Percentiles rank a stretch among this genome's conserved stretches.
These are phyloP conservation scores for Neoarius graeffei DNA, from an alignment of 2,113 vertebrate species.

Conservation along the genomic window DNA sequence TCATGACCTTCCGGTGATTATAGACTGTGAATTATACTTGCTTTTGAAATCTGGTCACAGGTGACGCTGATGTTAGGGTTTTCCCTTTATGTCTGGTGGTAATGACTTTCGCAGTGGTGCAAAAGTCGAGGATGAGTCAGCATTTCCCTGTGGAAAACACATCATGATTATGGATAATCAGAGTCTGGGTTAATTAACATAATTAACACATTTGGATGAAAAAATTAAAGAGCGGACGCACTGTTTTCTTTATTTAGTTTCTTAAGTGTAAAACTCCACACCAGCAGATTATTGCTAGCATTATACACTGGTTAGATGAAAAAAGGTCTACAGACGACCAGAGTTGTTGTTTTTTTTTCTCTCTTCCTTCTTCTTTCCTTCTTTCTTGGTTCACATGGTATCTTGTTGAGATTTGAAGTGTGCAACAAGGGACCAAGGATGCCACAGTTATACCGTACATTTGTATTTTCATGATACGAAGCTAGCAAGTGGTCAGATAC, in stretches of 20 bases:
- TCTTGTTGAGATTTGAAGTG: neutral
- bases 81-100: neutral
- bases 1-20: neutral
- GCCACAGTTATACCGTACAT: too few relatives aligned
- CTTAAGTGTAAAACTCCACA: too few relatives aligned
- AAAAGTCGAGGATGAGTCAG: neutral
- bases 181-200: neutral
- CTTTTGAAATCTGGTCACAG: neutral
- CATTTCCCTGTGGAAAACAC: neutral
- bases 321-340: too few relatives aligned
- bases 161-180: neutral
- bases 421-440: neutral
- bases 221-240: too few relatives aligned
- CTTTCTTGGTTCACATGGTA: neutral
- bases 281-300: too few relatives aligned
- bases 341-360: neutral
- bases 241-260: too few relatives aligned
- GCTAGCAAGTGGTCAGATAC: neutral
- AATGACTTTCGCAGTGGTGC: neutral
- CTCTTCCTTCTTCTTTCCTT: too few relatives aligned
- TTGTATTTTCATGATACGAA: too few relatives aligned
- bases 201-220: neutral
- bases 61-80: neutral
- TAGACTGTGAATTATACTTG: neutral
- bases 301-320: too few relatives aligned